Conservation (phyloP, 2,113 vertebrate genomes). For the Circaetus gallicus region DNA sequence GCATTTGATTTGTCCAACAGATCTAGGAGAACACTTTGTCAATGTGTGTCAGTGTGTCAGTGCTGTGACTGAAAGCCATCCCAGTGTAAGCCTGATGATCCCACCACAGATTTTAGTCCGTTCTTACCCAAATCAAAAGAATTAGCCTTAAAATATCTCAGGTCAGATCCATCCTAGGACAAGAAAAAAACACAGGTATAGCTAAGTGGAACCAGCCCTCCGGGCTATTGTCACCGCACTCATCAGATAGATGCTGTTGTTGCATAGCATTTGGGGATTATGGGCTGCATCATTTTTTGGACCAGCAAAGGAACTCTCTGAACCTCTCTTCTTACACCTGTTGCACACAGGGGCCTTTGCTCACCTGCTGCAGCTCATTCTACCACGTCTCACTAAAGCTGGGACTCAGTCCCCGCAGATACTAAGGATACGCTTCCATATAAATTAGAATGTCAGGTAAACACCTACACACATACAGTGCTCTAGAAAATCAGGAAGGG, state of each 20-base stretch:
- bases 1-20: not conserved
- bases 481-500: not conserved
- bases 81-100: not conserved
- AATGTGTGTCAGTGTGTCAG: too few relatives aligned
- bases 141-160: not conserved
- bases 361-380: not conserved
- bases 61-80: not conserved
- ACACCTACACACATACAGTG: not conserved
- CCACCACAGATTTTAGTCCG: not conserved
- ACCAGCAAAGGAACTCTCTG: not conserved
- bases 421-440: too few relatives aligned
- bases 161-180: not conserved
- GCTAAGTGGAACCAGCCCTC: not conserved
- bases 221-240: not conserved
- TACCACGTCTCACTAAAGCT: not conserved
- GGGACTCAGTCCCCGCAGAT: not conserved
- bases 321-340: not conserved
- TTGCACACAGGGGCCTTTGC: not conserved
- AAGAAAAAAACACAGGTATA: not conserved
- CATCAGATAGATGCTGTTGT: not conserved
- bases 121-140: not conserved
- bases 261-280: not conserved
- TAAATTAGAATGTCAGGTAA: not conserved
- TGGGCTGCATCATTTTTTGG: not conserved
- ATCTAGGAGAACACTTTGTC: not conserved